Conservation (phyloP, 2,888 invertebrate genomes). For the Mycalesis mineus region DNA sequence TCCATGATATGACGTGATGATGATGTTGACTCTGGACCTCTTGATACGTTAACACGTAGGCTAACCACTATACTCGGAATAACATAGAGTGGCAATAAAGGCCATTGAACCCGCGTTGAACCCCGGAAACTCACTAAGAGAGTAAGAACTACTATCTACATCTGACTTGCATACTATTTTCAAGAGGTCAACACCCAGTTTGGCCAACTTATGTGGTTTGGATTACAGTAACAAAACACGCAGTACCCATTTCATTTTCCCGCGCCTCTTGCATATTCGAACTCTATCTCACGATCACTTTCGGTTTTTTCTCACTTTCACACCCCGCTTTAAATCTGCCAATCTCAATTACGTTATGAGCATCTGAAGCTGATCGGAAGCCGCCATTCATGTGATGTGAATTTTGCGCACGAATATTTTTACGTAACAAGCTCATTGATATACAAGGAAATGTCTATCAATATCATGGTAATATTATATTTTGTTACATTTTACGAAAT, state of each 20-base stretch:
- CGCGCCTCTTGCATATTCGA: neutral
- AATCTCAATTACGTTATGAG: slow-evolving; percentile 50
- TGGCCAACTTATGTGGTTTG: too few relatives aligned
- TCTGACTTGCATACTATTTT: too few relatives aligned
- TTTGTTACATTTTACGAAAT: neutral
- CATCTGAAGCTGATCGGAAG: slow-evolving; percentile 45
- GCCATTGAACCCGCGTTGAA: too few relatives aligned
- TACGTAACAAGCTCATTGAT: slow-evolving; percentile 16
- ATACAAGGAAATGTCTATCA: slow-evolving; percentile 12
- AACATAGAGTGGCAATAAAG: too few relatives aligned
- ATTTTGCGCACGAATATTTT: slow-evolving; percentile 12
- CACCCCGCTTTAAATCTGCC: slow-evolving; percentile 38
- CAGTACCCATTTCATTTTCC: neutral
- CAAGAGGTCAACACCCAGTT: too few relatives aligned
- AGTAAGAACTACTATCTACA: too few relatives aligned
- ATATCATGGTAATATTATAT: neutral
- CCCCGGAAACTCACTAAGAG: too few relatives aligned
- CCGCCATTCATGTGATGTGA: slow-evolving; percentile 16
- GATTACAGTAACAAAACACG: too few relatives aligned
- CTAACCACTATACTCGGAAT: too few relatives aligned
- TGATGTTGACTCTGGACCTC: too few relatives aligned
- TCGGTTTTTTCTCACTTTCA: slow-evolving; percentile 28
- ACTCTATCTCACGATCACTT: slow-evolving; percentile 25
- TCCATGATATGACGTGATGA: too few relatives aligned
- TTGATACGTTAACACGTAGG: too few relatives aligned